Evolutionary conservation across 1,140 invertebrate species (phyloP).

Genomic region (Streblospio benedicti): DNA sequence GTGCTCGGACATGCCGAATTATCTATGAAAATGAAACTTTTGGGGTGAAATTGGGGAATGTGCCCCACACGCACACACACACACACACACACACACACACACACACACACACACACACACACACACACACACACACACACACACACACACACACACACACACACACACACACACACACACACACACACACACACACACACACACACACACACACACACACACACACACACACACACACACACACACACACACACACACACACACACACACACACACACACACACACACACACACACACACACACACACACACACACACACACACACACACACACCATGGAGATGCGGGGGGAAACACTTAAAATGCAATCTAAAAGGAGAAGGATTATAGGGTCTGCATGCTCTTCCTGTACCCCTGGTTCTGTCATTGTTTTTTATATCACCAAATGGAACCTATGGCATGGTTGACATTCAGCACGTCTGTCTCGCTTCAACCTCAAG

Average conservation of each 20-base stretch:
- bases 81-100: constrained; percentile 4
- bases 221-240: not conserved
- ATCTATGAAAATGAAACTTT: too few relatives aligned
- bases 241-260: not conserved
- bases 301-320: constrained; percentile 8
- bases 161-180: constrained; percentile 15
- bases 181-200: constrained; percentile 9
- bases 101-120: constrained; percentile 4
- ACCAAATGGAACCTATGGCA: too few relatives aligned
- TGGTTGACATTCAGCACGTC: too few relatives aligned
- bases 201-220: constrained; percentile 10
- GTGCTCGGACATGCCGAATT: too few relatives aligned
- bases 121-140: not conserved
- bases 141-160: constrained; percentile 14
- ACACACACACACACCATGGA: constrained; percentile 8
- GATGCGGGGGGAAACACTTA: too few relatives aligned
- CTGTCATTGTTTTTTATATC: too few relatives aligned
- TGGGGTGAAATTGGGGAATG: not conserved
- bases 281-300: constrained; percentile 14
- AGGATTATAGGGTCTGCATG: too few relatives aligned
- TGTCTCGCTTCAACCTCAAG: too few relatives aligned
- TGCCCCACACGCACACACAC: constrained; percentile 3
- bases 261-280: constrained; percentile 15
- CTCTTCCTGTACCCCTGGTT: too few relatives aligned
- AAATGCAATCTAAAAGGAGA: too few relatives aligned